Evolutionary conservation across 2,888 invertebrate species (phyloP).

Genomic region (Schizaphis graminum): DNA sequence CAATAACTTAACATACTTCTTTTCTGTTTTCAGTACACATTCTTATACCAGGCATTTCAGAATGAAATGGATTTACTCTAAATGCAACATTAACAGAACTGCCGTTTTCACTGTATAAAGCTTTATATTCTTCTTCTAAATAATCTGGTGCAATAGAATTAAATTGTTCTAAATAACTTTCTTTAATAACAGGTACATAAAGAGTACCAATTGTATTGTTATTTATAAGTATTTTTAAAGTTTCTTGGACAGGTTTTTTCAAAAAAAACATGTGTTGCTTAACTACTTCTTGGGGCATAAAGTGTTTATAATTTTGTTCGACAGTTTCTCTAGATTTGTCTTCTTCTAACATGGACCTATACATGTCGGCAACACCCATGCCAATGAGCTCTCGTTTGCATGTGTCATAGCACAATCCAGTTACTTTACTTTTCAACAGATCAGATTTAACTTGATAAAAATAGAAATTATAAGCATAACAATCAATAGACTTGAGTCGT

Average conservation of each 20-base stretch:
- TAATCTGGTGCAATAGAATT: constrained; percentile 87
- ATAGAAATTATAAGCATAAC: constrained; percentile 85
- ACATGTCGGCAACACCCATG: constrained; percentile 90
- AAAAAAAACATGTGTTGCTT: constrained; percentile 81
- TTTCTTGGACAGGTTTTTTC: constrained; percentile 81
- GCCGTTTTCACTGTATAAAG: constrained; percentile 80
- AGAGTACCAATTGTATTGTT: constrained; percentile 74
- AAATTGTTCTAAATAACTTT: constrained; percentile 84
- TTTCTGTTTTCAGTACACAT: constrained; percentile 77
- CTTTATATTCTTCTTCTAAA: constrained; percentile 81
- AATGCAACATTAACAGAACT: constrained; percentile 90
- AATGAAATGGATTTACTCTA: constrained; percentile 78
- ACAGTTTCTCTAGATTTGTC: constrained; percentile 78
- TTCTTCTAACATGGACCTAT: constrained; percentile 84
- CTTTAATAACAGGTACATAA: constrained; percentile 77
- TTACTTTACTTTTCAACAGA: constrained; percentile 83
- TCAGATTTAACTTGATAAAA: constrained; percentile 88
- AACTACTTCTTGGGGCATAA: constrained; percentile 84
- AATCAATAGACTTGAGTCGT: constrained; percentile 78
- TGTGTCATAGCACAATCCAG: constrained; percentile 84
- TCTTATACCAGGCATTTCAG: constrained; percentile 78
- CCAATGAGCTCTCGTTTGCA: constrained; percentile 85
- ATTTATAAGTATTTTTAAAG: constrained; percentile 74
- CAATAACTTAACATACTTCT: constrained; percentile 73
- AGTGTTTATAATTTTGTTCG: constrained; percentile 84